phyloP scores from a whole-genome alignment of 1,140 invertebrate species.

The Bicyclus anynana region DNA sequence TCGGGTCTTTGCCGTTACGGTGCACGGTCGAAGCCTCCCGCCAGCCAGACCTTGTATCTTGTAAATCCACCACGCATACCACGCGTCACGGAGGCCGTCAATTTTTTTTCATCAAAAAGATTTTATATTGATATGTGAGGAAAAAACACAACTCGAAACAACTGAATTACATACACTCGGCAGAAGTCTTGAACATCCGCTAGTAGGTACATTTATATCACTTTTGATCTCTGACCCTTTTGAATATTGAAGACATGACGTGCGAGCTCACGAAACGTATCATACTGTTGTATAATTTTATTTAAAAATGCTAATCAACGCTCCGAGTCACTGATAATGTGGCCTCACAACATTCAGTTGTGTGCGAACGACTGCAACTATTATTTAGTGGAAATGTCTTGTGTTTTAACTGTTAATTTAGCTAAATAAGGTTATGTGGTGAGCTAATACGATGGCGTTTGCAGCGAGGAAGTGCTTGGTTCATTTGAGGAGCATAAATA shows the following conservation, averaged over 20 bases:
- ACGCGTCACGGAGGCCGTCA: too few relatives aligned
- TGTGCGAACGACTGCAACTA: constrained; percentile 22
- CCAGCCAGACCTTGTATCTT: too few relatives aligned
- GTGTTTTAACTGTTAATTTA: constrained; percentile 18
- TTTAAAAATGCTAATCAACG: constrained; percentile 55
- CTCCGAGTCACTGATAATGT: constrained; percentile 42
- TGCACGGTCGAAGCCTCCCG: too few relatives aligned
- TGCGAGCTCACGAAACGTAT: constrained; percentile 25
- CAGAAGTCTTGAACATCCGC: too few relatives aligned
- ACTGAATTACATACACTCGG: too few relatives aligned
- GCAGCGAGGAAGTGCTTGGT: constrained; percentile 43
- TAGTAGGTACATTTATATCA: not conserved
- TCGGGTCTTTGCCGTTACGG: too few relatives aligned
- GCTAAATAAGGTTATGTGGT: constrained; percentile 23
- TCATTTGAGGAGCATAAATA: constrained; percentile 38
- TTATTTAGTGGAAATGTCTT: not conserved
- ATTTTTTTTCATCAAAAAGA: too few relatives aligned
- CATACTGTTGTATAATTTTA: constrained; percentile 32
- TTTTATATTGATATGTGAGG: too few relatives aligned
- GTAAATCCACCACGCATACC: too few relatives aligned
- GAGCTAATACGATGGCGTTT: constrained; percentile 43
- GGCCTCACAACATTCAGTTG: constrained; percentile 50
- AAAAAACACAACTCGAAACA: too few relatives aligned
- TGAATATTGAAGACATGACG: constrained; percentile 27
- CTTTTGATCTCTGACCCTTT: constrained; percentile 27